Conservation (phyloP, 2,113 vertebrate genomes). For the Myrmecophaga tridactyla region DNA sequence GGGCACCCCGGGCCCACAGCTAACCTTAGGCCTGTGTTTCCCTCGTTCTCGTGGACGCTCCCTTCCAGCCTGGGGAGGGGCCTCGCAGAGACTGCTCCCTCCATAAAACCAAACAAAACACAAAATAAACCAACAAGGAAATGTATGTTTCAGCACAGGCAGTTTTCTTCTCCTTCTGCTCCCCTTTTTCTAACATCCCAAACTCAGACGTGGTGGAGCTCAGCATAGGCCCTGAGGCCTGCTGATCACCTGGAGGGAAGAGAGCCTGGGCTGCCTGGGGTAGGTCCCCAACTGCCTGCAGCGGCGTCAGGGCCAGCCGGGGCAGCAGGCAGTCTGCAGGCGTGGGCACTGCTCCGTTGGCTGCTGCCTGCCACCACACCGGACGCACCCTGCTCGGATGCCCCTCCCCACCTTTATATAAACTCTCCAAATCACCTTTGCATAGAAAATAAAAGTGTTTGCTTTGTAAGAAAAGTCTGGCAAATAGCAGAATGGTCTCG, state of each 20-base stretch:
- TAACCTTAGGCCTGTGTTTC: constrained; percentile 46
- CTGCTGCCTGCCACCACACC: background rate
- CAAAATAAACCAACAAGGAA: constrained; percentile 47
- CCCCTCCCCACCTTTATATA: constrained; percentile 69
- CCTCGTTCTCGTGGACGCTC: constrained; percentile 40
- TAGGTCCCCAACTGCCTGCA: background rate
- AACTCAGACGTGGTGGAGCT: background rate
- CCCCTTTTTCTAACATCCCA: background rate
- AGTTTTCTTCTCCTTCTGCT: constrained; percentile 58
- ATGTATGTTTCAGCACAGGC: constrained; percentile 60
- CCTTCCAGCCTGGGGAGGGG: constrained; percentile 42
- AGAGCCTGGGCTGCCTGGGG: too few relatives aligned
- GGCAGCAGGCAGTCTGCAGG: background rate
- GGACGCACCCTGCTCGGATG: constrained; percentile 27
- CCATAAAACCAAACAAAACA: background rate
- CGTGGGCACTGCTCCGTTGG: background rate
- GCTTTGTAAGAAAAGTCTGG: constrained; percentile 78
- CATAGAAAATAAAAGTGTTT: constrained; percentile 79
- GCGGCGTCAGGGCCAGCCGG: background rate
- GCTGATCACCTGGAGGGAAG: background rate
- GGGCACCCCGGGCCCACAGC: constrained; percentile 48
- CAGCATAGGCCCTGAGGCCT: background rate
- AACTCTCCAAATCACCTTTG: constrained; percentile 77
- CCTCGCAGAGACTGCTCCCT: constrained; percentile 60
- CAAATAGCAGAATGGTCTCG: constrained; percentile 7